Percentiles rank a stretch among this genome's conserved stretches.
phyloP scores from a whole-genome alignment of 1,140 invertebrate genomes.

The Augochlora pura region DNA sequence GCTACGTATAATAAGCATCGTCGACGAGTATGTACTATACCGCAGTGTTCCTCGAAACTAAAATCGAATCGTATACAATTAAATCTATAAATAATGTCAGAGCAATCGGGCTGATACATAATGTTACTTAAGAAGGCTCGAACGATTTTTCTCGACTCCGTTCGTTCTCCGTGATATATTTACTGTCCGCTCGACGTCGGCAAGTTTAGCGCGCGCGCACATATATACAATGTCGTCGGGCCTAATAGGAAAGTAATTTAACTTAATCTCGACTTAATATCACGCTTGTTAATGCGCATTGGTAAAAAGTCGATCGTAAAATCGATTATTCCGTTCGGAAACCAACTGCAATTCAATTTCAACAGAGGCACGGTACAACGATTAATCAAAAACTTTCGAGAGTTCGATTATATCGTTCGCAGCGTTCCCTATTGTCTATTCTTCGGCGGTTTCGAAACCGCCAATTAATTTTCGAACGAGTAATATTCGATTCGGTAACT shows the following conservation, averaged over 20 bases:
- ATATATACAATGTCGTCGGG: background rate
- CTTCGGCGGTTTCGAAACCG: background rate
- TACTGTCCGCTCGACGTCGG: no score
- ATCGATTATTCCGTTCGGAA: conserved; percentile 23
- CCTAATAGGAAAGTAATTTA: conserved; percentile 8
- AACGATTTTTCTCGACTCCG: no score
- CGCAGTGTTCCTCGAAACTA: no score
- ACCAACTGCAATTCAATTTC: conserved; percentile 22
- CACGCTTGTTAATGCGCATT: conserved; percentile 22
- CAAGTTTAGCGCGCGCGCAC: no score
- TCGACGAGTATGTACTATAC: no score
- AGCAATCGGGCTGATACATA: no score
- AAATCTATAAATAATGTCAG: no score
- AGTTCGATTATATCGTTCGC: conserved; percentile 1
- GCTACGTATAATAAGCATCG: no score
- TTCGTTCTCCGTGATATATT: no score
- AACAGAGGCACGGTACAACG: background rate
- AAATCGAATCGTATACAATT: no score
- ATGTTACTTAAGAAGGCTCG: no score
- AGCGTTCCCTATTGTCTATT: background rate
- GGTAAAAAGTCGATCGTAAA: conserved; percentile 16
- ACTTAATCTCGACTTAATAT: conserved; percentile 10
- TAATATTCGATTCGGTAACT: background rate
- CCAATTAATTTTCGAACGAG: background rate
- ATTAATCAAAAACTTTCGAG: conserved; percentile 32